A percentile compares a stretch with the other conserved stretches of the same genome.
These are phyloP conservation scores for Lathamus discolor DNA, from an alignment of 2,113 vertebrate genomes.

Conservation along the genomic window DNA sequence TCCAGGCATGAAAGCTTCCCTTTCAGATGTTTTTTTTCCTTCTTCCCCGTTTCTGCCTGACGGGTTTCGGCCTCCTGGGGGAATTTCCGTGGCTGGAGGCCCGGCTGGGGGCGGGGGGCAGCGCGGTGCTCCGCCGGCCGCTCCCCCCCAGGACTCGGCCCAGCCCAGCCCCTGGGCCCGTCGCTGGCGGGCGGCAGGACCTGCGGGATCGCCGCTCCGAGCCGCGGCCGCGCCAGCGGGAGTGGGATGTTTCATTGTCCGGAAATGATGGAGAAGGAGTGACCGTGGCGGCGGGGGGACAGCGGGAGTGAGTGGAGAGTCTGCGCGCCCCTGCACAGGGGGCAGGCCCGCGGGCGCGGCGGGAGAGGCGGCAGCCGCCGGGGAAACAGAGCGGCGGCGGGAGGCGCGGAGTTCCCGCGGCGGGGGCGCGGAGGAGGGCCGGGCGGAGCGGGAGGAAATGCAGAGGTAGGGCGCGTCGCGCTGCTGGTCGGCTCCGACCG, in stretches of 20 bases:
- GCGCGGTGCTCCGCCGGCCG: background rate
- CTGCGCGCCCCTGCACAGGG: background rate
- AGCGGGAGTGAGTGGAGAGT: background rate
- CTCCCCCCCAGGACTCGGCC: background rate
- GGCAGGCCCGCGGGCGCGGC: background rate
- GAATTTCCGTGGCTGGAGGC: background rate
- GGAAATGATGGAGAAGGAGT: constrained; percentile 86
- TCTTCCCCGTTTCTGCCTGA: background rate
- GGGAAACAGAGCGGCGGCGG: background rate
- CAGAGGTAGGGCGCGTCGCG: too few relatives aligned
- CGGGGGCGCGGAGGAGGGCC: background rate
- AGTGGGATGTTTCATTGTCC: constrained; percentile 76
- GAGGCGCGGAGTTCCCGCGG: background rate
- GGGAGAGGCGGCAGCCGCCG: background rate
- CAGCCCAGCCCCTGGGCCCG: background rate
- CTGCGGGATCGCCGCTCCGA: constrained; percentile 21
- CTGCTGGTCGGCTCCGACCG: too few relatives aligned
- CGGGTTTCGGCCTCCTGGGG: background rate
- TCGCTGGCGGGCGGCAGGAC: background rate
- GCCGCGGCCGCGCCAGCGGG: constrained; percentile 27
- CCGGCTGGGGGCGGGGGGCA: background rate
- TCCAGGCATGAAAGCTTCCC: background rate
- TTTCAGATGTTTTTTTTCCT: background rate
- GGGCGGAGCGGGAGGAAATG: background rate
- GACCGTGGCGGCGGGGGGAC: background rate